phyloP scores from a whole-genome alignment of 1,140 invertebrate genomes.

The Drosophila lini region DNA sequence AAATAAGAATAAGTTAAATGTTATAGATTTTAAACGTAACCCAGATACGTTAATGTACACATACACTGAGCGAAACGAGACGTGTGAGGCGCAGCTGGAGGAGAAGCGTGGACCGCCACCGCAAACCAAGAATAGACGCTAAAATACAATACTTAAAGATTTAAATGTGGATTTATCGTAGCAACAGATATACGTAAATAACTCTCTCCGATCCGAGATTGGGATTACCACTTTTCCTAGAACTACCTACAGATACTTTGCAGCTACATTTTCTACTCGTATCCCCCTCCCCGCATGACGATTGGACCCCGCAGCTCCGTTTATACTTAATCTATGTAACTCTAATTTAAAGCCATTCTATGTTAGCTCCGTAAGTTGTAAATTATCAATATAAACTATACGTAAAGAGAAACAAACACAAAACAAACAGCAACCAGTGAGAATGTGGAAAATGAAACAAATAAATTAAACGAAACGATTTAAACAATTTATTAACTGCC shows the following conservation, averaged over 20 bases:
- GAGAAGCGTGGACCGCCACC: constrained; percentile 41
- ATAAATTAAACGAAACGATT: constrained; percentile 74
- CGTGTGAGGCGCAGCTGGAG: constrained; percentile 21
- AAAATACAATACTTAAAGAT: constrained; percentile 68
- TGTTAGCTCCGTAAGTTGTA: constrained; percentile 78
- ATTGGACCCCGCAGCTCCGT: constrained; percentile 52
- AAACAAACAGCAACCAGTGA: constrained; percentile 70
- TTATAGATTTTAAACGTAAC: constrained; percentile 78
- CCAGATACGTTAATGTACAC: constrained; percentile 70
- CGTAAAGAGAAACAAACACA: constrained; percentile 52
- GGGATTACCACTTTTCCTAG: constrained; percentile 35
- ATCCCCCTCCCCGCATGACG: constrained; percentile 23
- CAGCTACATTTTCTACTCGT: constrained; percentile 54
- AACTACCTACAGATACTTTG: constrained; percentile 55
- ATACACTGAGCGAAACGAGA: constrained; percentile 42
- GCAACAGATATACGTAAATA: constrained; percentile 80
- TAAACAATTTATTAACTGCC: constrained; percentile 31
- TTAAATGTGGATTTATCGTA: constrained; percentile 79
- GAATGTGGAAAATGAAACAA: constrained; percentile 75
- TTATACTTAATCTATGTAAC: constrained; percentile 73
- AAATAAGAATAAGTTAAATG: constrained; percentile 78
- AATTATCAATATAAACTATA: constrained; percentile 80
- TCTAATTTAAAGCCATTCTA: constrained; percentile 81
- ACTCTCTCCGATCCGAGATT: constrained; percentile 24
- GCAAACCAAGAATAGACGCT: constrained; percentile 58